Evolutionary conservation across 1,140 invertebrate species (phyloP), one percentile per base, ranked within the genome.

Genomic region (Centruroides sculpturatus): DNA sequence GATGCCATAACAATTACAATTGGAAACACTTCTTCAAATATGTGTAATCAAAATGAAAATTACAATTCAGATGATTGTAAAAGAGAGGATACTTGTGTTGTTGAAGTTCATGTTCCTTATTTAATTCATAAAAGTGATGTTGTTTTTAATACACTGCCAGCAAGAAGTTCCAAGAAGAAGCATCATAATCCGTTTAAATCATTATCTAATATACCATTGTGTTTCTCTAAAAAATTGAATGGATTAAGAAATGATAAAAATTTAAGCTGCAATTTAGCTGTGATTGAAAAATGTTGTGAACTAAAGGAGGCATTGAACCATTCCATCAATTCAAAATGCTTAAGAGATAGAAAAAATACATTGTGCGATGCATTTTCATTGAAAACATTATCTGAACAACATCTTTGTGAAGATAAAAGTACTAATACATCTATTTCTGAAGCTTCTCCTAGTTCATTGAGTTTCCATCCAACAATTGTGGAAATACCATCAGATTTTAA

Each of bases 31-130:
- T 60, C 55, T 48, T n/a, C 51, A 7, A 46, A 59, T 36, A 46
- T 59, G 7, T 60, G 55, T 35, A n/a, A 53, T 12, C 41, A 59
- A 34, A 60, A 53, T 49, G 49, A 59, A 46, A 41, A 41, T 5
- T 36, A 55, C 11, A 23, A 57, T 64, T 8, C 56, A n/a, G 23
- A 47, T 3, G 58, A 56, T 4, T 36, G 59, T 46, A 62, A 65
- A 46, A 54, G 55, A 23, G 64, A 66, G 23, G 60, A 64, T 2
- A 62, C 60, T 3, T 66, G 66, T 49, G 61, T 66, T 11, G 66
- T 66, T 13, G 66, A 66, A 54, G 61, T 66, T 35, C 63, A 66
- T 57, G 66, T 66, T 51, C 66, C 60, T 49, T 64, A 64, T 56
- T 50, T 65, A 4, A 41, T 64, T 51, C 49, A 64, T 23, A 47